Evolutionary conservation across 2,888 invertebrate species (phyloP), one percentile per base, ranked within the genome.

Genomic region (Spilosoma lubricipeda): DNA sequence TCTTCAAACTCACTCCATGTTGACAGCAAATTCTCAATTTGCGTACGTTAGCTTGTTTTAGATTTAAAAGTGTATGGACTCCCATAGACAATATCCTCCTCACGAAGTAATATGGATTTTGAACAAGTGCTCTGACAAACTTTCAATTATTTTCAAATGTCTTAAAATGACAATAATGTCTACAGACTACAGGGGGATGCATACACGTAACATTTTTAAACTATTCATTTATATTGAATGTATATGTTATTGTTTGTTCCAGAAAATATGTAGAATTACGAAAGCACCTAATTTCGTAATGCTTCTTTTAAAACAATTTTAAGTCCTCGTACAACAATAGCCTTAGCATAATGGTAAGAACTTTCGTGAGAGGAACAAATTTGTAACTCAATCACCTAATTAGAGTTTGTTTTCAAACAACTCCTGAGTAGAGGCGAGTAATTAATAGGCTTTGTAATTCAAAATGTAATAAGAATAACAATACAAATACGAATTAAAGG

Each of bases 311-410:
- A 81, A 85, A 84, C 81, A 81, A 80, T 80, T 80, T 78, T 80
- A 73, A 69, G 42, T 68, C 48, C 63, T 80, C 73, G 74, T 75
- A 71, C 85, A 83, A 89, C 87, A 89, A 90, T 87, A 90, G 87
- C 85, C 84, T 88, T 87, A 82, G 85, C 85, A 84, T 86, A 87
- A 88, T 85, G 83, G 83, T 82, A 81, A 80, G 75, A 86, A 86
- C 78, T 88, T 88, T 86, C 82, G 82, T 81, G 81, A 88, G 83
- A 83, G 77, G 79, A 89, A 88, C 88, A 87, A 93, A 90, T 91
- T 93, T 90, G 91, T 92, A 93, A 93, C 92, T 92, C 90, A 91
- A 93, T 93, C 90, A 89, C 86, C 90, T 92, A 92, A 93, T 93
- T 92, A 92, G 89, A 90, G 85, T 90, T 92, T 93, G 92, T 93